Percentiles rank a stretch among this genome's conserved stretches.
These are phyloP conservation scores for Empidonax alnorum DNA, from an alignment of 2,113 vertebrate species.

Conservation along the genomic window DNA sequence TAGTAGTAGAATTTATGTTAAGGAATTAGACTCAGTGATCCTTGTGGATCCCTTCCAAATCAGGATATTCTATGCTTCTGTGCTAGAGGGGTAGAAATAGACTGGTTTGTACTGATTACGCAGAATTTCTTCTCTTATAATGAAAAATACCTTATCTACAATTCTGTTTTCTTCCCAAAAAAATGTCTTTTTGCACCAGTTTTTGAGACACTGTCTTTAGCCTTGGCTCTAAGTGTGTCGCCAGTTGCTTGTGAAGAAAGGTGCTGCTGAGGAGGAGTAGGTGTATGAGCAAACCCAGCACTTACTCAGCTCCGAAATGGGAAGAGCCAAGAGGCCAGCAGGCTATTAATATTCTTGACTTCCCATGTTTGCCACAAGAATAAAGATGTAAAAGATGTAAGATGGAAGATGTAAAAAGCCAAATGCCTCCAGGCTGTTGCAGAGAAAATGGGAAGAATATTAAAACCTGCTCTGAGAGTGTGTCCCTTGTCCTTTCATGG, in stretches of 20 bases:
- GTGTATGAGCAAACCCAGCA: neutral
- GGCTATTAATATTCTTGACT: conserved; percentile 22
- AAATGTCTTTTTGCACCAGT: neutral
- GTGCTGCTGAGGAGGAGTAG: neutral
- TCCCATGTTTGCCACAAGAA: conserved; percentile 12
- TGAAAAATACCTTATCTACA: neutral
- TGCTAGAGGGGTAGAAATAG: neutral
- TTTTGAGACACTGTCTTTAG: neutral
- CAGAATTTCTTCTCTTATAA: neutral
- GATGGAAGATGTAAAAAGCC: conserved; percentile 16
- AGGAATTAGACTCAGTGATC: neutral
- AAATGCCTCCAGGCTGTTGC: neutral
- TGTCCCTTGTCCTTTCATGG: neutral
- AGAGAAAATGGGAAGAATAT: conserved; percentile 25
- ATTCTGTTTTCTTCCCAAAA: neutral
- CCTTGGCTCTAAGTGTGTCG: rapidly evolving
- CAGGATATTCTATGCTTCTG: neutral
- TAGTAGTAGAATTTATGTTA: neutral
- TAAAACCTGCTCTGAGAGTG: neutral
- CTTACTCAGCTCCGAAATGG: conserved; percentile 1
- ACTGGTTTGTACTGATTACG: neutral
- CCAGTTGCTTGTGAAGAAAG: neutral
- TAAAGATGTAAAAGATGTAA: neutral
- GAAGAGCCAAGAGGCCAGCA: neutral
- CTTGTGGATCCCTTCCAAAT: neutral